These are phyloP conservation scores for Nycticorax nycticorax DNA, from an alignment of 2,113 vertebrate genomes.

Conservation along the genomic window DNA sequence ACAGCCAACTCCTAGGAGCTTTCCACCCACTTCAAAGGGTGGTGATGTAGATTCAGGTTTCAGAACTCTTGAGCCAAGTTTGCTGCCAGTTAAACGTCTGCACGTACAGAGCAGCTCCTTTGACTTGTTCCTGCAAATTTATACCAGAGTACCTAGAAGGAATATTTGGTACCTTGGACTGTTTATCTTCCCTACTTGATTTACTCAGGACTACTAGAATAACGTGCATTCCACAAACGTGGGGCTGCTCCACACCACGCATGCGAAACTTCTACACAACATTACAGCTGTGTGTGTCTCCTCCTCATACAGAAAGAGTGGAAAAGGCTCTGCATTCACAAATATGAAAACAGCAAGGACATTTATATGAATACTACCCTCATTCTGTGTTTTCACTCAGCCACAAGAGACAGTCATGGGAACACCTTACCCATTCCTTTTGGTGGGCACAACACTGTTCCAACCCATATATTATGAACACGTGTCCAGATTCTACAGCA, in stretches of 20 bases:
- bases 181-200: not conserved
- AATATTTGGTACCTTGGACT: not conserved
- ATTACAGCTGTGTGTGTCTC: not conserved
- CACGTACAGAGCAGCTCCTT: not conserved
- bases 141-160: not conserved
- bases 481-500: not conserved
- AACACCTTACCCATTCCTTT: not conserved
- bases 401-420: fast-evolving
- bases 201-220: not conserved
- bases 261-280: not conserved
- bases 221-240: fast-evolving
- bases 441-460: not conserved
- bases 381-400: not conserved
- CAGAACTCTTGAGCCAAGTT: not conserved
- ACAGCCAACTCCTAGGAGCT: not conserved
- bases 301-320: not conserved
- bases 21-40: not conserved
- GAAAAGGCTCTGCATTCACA: not conserved
- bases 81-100: not conserved
- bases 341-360: not conserved
- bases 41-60: not conserved
- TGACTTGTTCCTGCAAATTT: not conserved
- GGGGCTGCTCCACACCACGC: not conserved
- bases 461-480: not conserved
- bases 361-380: not conserved